Evolutionary conservation across 2,888 invertebrate genomes (phyloP).

Genomic region (Orthosia incerta): DNA sequence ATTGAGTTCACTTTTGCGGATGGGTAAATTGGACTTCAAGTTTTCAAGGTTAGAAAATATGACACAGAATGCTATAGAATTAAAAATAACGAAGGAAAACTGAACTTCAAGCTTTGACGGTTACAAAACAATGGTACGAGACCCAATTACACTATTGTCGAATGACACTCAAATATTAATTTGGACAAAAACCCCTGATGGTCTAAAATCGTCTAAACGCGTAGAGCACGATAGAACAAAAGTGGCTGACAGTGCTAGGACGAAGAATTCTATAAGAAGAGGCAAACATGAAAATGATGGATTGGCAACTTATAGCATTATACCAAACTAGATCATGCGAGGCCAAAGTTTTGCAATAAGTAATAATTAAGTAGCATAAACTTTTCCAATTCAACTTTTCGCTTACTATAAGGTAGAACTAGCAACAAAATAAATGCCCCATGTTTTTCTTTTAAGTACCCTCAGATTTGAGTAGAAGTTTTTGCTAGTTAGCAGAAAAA

Average conservation of each 20-base stretch:
- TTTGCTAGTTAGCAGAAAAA: constrained; percentile 31
- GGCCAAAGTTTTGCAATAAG: constrained; percentile 16
- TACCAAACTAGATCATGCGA: not conserved
- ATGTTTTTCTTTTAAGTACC: constrained; percentile 31
- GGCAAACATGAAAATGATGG: not conserved
- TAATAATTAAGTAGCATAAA: constrained; percentile 25
- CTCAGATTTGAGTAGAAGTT: constrained; percentile 26
- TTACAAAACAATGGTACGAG: no score
- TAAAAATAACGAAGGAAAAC: no score
- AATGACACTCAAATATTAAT: no score
- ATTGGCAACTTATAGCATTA: not conserved
- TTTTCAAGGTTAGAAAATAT: not conserved
- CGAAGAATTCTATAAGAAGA: not conserved
- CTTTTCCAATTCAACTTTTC: constrained; percentile 13
- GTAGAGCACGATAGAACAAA: not conserved
- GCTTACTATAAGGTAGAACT: not conserved
- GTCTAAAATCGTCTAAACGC: not conserved
- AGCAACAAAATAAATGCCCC: not conserved
- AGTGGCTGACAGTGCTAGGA: not conserved
- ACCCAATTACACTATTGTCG: no score
- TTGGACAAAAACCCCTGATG: no score
- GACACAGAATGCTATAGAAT: not conserved
- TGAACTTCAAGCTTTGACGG: no score
- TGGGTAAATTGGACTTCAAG: not conserved
- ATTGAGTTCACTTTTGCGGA: not conserved